phyloP scores from a whole-genome alignment of 2,113 vertebrate genomes.

The Chinchilla lanigera region DNA sequence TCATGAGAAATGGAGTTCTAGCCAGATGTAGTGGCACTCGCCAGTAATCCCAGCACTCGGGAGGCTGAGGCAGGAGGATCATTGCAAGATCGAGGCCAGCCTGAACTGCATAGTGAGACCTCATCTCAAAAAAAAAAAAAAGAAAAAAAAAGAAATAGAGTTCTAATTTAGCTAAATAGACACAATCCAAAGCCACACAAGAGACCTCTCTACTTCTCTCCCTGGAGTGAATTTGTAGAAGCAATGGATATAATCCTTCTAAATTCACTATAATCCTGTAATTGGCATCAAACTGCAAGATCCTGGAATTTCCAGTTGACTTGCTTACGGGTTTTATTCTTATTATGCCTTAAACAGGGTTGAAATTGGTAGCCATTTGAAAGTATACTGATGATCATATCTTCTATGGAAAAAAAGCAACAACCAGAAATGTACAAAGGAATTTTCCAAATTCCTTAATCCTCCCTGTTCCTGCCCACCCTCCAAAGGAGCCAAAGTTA shows the following conservation, averaged over 20 bases:
- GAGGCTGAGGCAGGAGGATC: too few relatives aligned
- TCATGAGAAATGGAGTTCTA: neutral
- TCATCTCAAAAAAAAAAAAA: too few relatives aligned
- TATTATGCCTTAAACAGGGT: neutral
- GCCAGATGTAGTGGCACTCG: too few relatives aligned
- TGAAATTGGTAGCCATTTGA: neutral
- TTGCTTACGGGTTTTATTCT: neutral
- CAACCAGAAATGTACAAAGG: neutral
- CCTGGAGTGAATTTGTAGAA: neutral
- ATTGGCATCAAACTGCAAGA: neutral
- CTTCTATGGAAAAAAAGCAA: slow-evolving; percentile 19
- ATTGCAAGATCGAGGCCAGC: too few relatives aligned
- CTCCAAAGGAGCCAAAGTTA: neutral
- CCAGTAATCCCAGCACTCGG: too few relatives aligned
- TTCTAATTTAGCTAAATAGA: neutral
- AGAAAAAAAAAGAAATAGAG: neutral
- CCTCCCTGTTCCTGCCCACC: neutral
- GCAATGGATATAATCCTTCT: neutral
- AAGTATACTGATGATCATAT: neutral
- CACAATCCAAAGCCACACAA: neutral
- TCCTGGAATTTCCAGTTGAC: neutral
- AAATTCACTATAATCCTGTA: neutral
- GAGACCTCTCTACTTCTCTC: neutral
- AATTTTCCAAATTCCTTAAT: slow-evolving; percentile 60
- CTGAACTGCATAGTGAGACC: too few relatives aligned